These are phyloP conservation scores for Neria commutata DNA, from an alignment of 2,888 invertebrate species.

Conservation along the genomic window DNA sequence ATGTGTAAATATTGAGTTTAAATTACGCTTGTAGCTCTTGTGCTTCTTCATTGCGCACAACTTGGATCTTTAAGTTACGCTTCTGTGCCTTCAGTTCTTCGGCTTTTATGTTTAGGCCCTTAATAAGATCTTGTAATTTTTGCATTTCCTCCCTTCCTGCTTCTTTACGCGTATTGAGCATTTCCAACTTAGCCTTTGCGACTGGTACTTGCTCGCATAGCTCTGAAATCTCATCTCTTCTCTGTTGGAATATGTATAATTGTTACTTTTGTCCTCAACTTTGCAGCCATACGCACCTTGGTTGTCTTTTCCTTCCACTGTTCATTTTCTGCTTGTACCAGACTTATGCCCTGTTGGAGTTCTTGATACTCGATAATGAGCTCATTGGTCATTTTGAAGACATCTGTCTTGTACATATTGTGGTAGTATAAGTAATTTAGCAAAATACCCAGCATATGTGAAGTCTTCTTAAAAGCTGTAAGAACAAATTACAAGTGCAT, in stretches of 20 bases:
- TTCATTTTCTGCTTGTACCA: slow-evolving; percentile 35
- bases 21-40: slow-evolving; percentile 36
- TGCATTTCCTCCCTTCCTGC: slow-evolving; percentile 24
- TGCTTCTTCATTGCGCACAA: slow-evolving; percentile 46
- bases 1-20: not conserved
- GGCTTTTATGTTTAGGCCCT: slow-evolving; percentile 31
- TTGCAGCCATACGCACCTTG: slow-evolving; percentile 18
- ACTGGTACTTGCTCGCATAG: slow-evolving; percentile 32
- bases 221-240: slow-evolving; percentile 28
- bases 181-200: slow-evolving; percentile 21
- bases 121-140: slow-evolving; percentile 25
- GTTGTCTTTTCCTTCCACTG: slow-evolving; percentile 27
- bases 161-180: slow-evolving; percentile 21
- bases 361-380: slow-evolving; percentile 36
- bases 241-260: not conserved
- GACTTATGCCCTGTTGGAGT: slow-evolving; percentile 28
- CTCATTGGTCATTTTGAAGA: slow-evolving; percentile 41
- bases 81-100: slow-evolving; percentile 31
- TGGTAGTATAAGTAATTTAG: slow-evolving; percentile 54
- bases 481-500: not conserved
- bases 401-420: slow-evolving; percentile 49
- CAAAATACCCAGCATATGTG: slow-evolving; percentile 46
- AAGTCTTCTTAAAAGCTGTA: slow-evolving; percentile 51
- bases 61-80: slow-evolving; percentile 32
- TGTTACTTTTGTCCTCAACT: not conserved